Evolutionary conservation across 2,888 invertebrate species (phyloP).

Genomic region (Dryococelus australis): DNA sequence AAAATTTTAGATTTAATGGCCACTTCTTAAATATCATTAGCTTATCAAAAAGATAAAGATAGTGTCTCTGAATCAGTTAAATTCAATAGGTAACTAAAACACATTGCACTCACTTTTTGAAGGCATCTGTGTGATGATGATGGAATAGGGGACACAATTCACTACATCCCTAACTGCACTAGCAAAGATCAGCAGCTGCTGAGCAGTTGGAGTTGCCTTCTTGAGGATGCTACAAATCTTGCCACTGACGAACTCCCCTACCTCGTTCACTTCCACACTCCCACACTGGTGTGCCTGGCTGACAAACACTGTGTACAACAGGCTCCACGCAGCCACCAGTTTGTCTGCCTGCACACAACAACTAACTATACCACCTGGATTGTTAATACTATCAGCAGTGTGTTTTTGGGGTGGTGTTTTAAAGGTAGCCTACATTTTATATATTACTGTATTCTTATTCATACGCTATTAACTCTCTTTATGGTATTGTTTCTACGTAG

Average conservation of each 20-base stretch:
- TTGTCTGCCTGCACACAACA: constrained; percentile 22
- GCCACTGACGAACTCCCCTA: constrained; percentile 23
- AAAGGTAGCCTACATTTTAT: no score
- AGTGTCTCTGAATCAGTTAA: no score
- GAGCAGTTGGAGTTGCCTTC: not conserved
- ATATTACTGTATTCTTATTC: no score
- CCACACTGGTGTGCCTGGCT: not conserved
- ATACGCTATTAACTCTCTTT: no score
- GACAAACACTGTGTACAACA: constrained; percentile 17
- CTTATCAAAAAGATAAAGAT: no score
- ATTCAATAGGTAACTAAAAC: no score
- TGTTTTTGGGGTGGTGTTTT: no score
- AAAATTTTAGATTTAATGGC: no score
- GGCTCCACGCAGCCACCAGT: constrained; percentile 22
- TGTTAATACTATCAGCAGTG: no score
- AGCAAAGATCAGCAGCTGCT: not conserved
- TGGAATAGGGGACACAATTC: not conserved
- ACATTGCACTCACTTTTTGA: not conserved
- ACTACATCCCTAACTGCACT: not conserved
- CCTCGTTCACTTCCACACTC: constrained; percentile 30
- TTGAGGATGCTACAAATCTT: not conserved
- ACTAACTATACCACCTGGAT: no score
- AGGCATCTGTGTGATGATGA: not conserved
- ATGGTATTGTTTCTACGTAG: no score
- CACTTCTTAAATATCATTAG: no score